phyloP scores from a whole-genome alignment of 1,140 invertebrate genomes.

The Monomorium pharaonis region DNA sequence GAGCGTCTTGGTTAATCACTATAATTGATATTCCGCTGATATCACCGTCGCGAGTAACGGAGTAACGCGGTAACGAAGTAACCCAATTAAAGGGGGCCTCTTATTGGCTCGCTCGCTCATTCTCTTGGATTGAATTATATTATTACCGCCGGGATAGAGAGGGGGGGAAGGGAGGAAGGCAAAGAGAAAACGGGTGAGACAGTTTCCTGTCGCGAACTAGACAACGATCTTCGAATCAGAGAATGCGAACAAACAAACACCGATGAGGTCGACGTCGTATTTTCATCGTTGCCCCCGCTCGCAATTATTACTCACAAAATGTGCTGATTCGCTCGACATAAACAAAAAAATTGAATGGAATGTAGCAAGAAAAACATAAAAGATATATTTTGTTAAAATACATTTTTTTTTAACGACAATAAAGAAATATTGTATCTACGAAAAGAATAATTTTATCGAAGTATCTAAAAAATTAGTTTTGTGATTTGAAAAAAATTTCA shows the following conservation, averaged over 20 bases:
- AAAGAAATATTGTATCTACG: background rate
- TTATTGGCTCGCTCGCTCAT: slow-evolving; percentile 82
- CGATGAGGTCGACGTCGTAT: background rate
- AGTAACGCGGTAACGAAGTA: slow-evolving; percentile 83
- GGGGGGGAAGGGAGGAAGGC: slow-evolving; percentile 10
- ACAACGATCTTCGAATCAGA: slow-evolving; percentile 46
- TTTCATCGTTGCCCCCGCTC: background rate
- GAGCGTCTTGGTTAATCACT: slow-evolving; percentile 85
- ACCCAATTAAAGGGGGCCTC: slow-evolving; percentile 83
- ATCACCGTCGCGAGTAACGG: slow-evolving; percentile 83
- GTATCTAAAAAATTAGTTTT: too few relatives aligned
- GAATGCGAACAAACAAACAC: slow-evolving; percentile 25
- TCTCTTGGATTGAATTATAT: slow-evolving; percentile 83
- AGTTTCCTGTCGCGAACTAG: slow-evolving; percentile 28
- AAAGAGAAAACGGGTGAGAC: slow-evolving; percentile 53
- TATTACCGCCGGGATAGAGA: slow-evolving; percentile 74
- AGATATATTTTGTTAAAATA: background rate
- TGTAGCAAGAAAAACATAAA: background rate
- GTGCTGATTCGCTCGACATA: background rate
- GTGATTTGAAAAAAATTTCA: too few relatives aligned
- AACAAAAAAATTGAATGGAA: background rate
- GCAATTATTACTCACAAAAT: slow-evolving; percentile 16
- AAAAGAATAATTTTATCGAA: too few relatives aligned
- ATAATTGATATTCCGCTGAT: slow-evolving; percentile 86
- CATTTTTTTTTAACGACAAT: background rate